phyloP scores from a whole-genome alignment of 1,140 invertebrate genomes.

The fruit fly (Drosophila melanogaster) region Release_6_plus_ISO1_MT NC_004354.4:1973501-1974000 shows the following conservation, averaged over 20 bases:
- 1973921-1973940: not conserved
- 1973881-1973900: constrained; percentile 51
- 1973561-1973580: constrained; percentile 33
- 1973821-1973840: constrained; percentile 38
- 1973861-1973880: constrained; percentile 38
- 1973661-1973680: constrained; percentile 60
- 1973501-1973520: constrained; percentile 68
- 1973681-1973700: constrained; percentile 12
- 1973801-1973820: constrained; percentile 75
- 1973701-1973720: constrained; percentile 5
- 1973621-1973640: constrained; percentile 59
- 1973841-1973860: constrained; percentile 34
- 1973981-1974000: constrained; percentile 14
- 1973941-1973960: constrained; percentile 31
- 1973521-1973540: constrained; percentile 37
- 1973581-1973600: constrained; percentile 78
- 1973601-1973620: constrained; percentile 50
- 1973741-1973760: constrained; percentile 39
- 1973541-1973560: constrained; percentile 3
- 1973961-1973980: constrained; percentile 14
- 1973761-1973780: constrained; percentile 80
- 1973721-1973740: constrained; percentile 3
- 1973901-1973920: constrained; percentile 47
- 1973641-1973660: constrained; percentile 71
- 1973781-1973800: constrained; percentile 82